These are phyloP conservation scores for Nomada goodeniana DNA, from an alignment of 2,888 invertebrate genomes.

Conservation along the genomic window DNA sequence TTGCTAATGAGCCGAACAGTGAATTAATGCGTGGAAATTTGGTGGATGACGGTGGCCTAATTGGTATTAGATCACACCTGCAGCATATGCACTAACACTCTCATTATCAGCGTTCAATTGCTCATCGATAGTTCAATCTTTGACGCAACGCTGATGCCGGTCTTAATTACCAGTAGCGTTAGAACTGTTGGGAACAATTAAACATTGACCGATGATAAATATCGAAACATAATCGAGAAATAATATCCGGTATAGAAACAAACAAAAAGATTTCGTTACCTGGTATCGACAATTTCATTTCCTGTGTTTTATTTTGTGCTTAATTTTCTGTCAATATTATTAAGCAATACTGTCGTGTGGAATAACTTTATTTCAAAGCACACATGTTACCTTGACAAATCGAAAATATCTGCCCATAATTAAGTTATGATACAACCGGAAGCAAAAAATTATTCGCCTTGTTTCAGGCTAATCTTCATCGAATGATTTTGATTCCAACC, in stretches of 20 bases:
- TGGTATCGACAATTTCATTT: neutral
- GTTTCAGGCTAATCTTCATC: neutral
- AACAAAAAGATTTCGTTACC: neutral
- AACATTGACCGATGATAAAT: neutral
- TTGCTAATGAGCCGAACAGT: conserved; percentile 4
- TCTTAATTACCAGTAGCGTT: conserved; percentile 28
- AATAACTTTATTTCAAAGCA: neutral
- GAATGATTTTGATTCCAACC: neutral
- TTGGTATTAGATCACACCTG: conserved; percentile 47
- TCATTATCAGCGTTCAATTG: conserved; percentile 42
- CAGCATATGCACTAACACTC: conserved; percentile 19
- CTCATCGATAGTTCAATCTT: conserved; percentile 50
- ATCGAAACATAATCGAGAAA: neutral
- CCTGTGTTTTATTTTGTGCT: no score
- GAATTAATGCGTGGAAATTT: conserved; percentile 42
- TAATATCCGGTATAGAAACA: neutral
- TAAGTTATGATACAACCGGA: neutral
- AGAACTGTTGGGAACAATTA: conserved; percentile 16
- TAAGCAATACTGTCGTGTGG: neutral
- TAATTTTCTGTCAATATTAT: neutral
- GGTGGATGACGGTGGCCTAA: conserved; percentile 34
- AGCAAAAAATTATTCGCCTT: neutral
- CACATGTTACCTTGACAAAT: neutral
- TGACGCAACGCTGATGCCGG: conserved; percentile 3
- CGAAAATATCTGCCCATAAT: neutral